Conservation (phyloP, 2,888 invertebrate genomes). For the Synanthedon myopaeformis region DNA sequence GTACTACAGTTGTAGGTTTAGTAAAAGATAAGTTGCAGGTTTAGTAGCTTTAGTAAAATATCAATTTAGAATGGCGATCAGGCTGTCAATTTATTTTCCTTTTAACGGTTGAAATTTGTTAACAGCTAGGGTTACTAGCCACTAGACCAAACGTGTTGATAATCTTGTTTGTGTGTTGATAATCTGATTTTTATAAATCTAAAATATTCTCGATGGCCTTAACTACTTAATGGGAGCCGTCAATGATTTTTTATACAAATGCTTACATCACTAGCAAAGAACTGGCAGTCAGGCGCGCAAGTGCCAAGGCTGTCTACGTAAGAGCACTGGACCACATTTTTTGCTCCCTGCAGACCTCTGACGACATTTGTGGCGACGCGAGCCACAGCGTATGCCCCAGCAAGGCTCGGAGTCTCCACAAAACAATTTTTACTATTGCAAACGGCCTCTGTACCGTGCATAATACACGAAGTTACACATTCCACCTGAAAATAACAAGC, state of each 20-base stretch:
- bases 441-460: slow-evolving; percentile 46
- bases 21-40: too few species aligned
- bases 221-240: background rate
- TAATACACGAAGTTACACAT: slow-evolving; percentile 54
- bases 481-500: slow-evolving; percentile 30
- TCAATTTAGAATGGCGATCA: too few species aligned
- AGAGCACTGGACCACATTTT: slow-evolving; percentile 39
- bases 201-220: background rate
- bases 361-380: slow-evolving; percentile 50
- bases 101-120: too few species aligned
- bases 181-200: background rate
- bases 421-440: slow-evolving; percentile 35
- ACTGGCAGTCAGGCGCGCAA: slow-evolving; percentile 54
- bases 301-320: slow-evolving; percentile 47
- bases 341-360: slow-evolving; percentile 41
- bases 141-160: too few species aligned
- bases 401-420: slow-evolving; percentile 40
- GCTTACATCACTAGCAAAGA: slow-evolving; percentile 48
- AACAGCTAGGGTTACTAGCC: too few species aligned
- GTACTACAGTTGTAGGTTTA: too few species aligned
- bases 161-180: too few species aligned
- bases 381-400: slow-evolving; percentile 54
- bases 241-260: background rate
- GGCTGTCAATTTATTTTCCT: too few species aligned
- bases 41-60: too few species aligned